These are phyloP conservation scores for Carollia perspicillata DNA, from an alignment of 2,113 vertebrate genomes.

Conservation along the genomic window DNA sequence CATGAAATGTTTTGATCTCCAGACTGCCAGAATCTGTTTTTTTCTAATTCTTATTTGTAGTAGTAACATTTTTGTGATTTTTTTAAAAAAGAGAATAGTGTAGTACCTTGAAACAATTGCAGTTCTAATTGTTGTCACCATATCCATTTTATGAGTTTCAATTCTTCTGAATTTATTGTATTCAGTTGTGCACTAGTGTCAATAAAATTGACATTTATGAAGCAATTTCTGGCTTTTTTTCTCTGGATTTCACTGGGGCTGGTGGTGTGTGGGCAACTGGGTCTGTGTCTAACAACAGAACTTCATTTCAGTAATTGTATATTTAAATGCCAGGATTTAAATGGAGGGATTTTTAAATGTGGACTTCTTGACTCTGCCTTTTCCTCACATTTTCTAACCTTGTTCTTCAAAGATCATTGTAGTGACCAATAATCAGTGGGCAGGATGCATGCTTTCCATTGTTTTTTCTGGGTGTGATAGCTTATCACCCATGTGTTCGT, in stretches of 20 bases:
- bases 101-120: slow-evolving; percentile 78
- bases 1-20: slow-evolving; percentile 64
- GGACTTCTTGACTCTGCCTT: background rate
- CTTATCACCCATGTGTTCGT: background rate
- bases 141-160: slow-evolving; percentile 80
- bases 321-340: background rate
- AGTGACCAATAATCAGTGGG: background rate
- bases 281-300: slow-evolving; percentile 66
- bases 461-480: background rate
- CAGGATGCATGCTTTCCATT: background rate
- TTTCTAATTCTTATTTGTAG: slow-evolving; percentile 72
- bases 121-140: slow-evolving; percentile 79
- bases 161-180: slow-evolving; percentile 86
- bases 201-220: slow-evolving; percentile 92
- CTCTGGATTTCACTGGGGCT: slow-evolving; percentile 80
- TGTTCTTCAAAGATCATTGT: background rate
- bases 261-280: slow-evolving; percentile 75
- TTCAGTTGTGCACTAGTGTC: slow-evolving; percentile 90
- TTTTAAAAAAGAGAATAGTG: slow-evolving; percentile 71
- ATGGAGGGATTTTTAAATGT: background rate
- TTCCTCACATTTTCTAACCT: slow-evolving; percentile 12
- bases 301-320: slow-evolving; percentile 70
- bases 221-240: slow-evolving; percentile 87
- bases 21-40: slow-evolving; percentile 81
- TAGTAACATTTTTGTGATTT: slow-evolving; percentile 79